Base-by-base conservation (phyloP, 2,888 invertebrate genomes). In the Lysandra bellargus region DNA sequence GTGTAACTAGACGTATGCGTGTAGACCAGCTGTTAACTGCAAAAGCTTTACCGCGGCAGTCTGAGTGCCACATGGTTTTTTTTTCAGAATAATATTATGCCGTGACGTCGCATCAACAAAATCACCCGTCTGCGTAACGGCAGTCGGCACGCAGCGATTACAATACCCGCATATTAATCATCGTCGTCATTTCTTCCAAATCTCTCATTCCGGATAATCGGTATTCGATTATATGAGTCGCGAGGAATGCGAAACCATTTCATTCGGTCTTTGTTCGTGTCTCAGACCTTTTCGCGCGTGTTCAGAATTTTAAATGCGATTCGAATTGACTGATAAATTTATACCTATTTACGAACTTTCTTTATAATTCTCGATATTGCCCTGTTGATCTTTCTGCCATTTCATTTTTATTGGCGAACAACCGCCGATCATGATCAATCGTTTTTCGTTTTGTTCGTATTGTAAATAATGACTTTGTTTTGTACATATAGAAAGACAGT, bases 181-280 rank as follows among this genome's bases (percentile, higher is more conserved):
- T 77, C 69, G 40, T 12, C 44, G 75, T 80, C 78, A 75, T 75
- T 64, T 80, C 75, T 40, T 69, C 53, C 79, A 73, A 79, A 82
- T 82, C 80, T 74, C 78, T 80, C 79, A 88, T 87, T 88, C 87
- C 86, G 89, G 89, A 90, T 89, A 90, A 87, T 89, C 87, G 89
- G 89, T 87, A 89, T 89, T 88, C 90, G 89, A 87, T 90, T 89
- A 90, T 90, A 89, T 86, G 88, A 88, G 88, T 89, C 87, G 87
- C 87, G 80, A 77, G 83, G 84, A 83, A 84, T 87, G 83, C 78
- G 81, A 80, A 83, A 80, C 79, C 57, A 81, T 80, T 81, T 79
- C 79, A 79, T 82, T 83, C 82, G 82, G 82, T 83, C 82, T 81
- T 79, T 79, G 81, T 81, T 83, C 84, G 82, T 84, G 84, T 86